Conservation (phyloP, 1,140 invertebrate species). For the Phymorhynchus buccinoides region DNA sequence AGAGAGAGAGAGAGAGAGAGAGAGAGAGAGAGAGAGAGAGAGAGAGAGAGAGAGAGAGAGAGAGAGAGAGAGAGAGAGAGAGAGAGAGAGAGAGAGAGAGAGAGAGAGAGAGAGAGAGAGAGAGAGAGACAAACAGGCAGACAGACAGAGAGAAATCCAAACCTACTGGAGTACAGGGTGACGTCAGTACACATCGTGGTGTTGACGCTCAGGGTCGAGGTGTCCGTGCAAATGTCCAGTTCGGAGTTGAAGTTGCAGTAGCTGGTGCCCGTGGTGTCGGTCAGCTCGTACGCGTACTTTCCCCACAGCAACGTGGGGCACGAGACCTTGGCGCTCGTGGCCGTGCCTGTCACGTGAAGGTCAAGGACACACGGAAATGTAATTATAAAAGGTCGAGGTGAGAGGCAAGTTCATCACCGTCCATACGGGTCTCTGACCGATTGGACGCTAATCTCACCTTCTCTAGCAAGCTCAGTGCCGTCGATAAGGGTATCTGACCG, state of each 20-base stretch:
- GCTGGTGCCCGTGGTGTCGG: background rate
- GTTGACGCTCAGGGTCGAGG: background rate
- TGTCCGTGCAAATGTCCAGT: background rate
- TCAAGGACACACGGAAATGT: no score
- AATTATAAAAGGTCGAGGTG: no score
- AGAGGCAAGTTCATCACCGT: no score
- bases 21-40: background rate
- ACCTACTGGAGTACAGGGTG: background rate
- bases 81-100: no score
- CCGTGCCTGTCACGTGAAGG: background rate
- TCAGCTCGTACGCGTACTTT: constrained; percentile 10
- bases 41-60: background rate
- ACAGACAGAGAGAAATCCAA: no score
- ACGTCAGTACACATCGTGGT: background rate
- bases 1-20: background rate
- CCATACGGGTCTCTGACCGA: no score
- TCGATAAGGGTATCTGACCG: no score
- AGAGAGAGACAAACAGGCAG: no score
- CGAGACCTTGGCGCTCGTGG: background rate
- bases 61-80: background rate
- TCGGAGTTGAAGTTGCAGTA: background rate
- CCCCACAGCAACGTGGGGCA: background rate
- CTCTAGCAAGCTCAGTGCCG: no score
- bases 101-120: no score
- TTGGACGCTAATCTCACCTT: no score